Conservation (phyloP, 2,888 invertebrate genomes). For the Fragum whitleyi region DNA sequence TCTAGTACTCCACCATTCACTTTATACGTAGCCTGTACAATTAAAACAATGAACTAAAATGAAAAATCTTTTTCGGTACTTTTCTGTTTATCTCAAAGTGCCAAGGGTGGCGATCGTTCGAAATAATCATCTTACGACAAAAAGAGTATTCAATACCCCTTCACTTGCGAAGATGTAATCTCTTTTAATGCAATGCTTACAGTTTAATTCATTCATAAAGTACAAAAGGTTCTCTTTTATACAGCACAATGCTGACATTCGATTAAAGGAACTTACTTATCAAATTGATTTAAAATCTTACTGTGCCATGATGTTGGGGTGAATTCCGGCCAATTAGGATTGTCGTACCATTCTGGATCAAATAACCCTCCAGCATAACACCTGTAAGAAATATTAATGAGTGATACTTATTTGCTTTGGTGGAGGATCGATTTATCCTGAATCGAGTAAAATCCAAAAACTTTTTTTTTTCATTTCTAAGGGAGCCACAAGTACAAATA, state of each 20-base stretch:
- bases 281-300: background rate
- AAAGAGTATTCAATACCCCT: too few relatives aligned
- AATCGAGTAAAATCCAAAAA: background rate
- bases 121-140: too few relatives aligned
- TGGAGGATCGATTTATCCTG: too few relatives aligned
- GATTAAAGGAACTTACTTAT: too few relatives aligned
- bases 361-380: slow-evolving; percentile 10
- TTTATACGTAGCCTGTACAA: slow-evolving; percentile 1
- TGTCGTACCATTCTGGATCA: slow-evolving; percentile 7
- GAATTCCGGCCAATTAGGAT: slow-evolving; percentile 5
- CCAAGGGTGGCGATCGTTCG: too few relatives aligned
- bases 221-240: too few relatives aligned
- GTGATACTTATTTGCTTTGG: background rate
- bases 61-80: too few relatives aligned
- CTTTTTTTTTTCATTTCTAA: background rate
- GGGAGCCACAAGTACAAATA: background rate
- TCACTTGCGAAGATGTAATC: too few relatives aligned
- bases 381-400: background rate
- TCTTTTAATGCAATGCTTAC: too few relatives aligned
- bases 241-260: too few relatives aligned
- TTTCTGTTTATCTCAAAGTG: too few relatives aligned
- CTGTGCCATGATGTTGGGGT: slow-evolving; percentile 22
- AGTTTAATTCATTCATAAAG: too few relatives aligned
- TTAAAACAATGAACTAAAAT: background rate
- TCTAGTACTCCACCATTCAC: background rate